Evolutionary conservation across 2,113 vertebrate species (phyloP).

Genomic region (Oryzias curvinotus): DNA sequence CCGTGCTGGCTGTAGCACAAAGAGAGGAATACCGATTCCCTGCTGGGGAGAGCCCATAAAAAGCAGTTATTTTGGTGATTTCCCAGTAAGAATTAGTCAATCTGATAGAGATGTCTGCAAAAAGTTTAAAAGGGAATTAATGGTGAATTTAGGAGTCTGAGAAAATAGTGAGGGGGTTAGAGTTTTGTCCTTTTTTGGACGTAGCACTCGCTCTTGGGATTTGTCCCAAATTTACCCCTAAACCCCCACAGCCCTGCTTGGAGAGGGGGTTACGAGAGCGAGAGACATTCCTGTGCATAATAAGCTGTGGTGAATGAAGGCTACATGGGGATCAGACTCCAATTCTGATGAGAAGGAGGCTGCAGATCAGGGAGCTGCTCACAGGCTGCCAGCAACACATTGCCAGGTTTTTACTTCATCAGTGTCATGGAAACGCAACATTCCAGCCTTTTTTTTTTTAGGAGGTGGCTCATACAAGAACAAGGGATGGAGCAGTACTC

Average conservation of each 20-base stretch:
- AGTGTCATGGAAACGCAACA: slow-evolving; percentile 80
- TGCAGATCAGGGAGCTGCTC: slow-evolving; percentile 62
- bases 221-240: slow-evolving; percentile 69
- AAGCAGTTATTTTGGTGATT: slow-evolving; percentile 5
- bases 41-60: slow-evolving; percentile 19
- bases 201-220: slow-evolving; percentile 56
- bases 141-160: slow-evolving; percentile 26
- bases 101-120: slow-evolving; percentile 28
- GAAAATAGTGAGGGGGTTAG: slow-evolving; percentile 21
- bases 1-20: slow-evolving; percentile 53
- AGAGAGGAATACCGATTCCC: slow-evolving; percentile 46
- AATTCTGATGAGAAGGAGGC: slow-evolving; percentile 72
- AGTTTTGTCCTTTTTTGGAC: slow-evolving; percentile 31
- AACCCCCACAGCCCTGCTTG: slow-evolving; percentile 62
- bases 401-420: slow-evolving; percentile 76
- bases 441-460: slow-evolving; percentile 56
- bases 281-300: slow-evolving; percentile 73
- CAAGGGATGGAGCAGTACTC: slow-evolving; percentile 46
- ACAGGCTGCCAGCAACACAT: slow-evolving; percentile 62
- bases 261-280: slow-evolving; percentile 58
- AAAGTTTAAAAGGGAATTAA: slow-evolving; percentile 28
- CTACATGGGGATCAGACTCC: slow-evolving; percentile 69
- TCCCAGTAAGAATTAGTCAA: slow-evolving; percentile 1
- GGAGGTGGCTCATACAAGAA: slow-evolving; percentile 48
- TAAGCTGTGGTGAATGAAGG: slow-evolving; percentile 69